A percentile compares a stretch with the other conserved stretches of the same genome.
Evolutionary conservation across 2,113 vertebrate species (phyloP).

Genomic region (Sinocyclocheilus anshuiensis): DNA sequence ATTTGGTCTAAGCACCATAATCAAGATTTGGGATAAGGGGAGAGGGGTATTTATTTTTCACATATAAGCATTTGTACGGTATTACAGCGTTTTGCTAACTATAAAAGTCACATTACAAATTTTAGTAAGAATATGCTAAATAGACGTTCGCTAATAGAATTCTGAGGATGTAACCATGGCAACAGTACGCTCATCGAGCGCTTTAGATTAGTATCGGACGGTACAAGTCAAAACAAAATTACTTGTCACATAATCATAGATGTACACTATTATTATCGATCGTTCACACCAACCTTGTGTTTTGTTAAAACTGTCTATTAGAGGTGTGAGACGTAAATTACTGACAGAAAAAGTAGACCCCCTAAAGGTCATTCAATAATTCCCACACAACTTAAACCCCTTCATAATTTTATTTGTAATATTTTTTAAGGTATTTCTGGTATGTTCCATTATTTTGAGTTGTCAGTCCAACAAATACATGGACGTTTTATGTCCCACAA

Average conservation of each 20-base stretch:
- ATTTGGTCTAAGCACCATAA: background rate
- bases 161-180: background rate
- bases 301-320: background rate
- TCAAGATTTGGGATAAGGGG: background rate
- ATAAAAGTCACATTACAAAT: background rate
- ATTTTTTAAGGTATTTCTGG: background rate
- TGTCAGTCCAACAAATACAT: constrained; percentile 1
- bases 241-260: background rate
- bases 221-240: background rate
- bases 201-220: no score
- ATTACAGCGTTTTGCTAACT: background rate
- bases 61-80: background rate
- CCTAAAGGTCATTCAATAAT: background rate
- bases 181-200: no score
- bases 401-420: background rate
- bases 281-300: background rate
- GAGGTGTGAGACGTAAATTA: background rate
- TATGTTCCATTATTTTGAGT: background rate
- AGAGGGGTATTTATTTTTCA: no score
- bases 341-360: background rate
- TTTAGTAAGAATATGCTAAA: background rate
- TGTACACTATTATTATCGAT: background rate
- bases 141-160: background rate
- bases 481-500: background rate
- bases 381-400: constrained; percentile 2